Conservation (phyloP, 2,888 invertebrate species). For the Papilio elwesi region DNA sequence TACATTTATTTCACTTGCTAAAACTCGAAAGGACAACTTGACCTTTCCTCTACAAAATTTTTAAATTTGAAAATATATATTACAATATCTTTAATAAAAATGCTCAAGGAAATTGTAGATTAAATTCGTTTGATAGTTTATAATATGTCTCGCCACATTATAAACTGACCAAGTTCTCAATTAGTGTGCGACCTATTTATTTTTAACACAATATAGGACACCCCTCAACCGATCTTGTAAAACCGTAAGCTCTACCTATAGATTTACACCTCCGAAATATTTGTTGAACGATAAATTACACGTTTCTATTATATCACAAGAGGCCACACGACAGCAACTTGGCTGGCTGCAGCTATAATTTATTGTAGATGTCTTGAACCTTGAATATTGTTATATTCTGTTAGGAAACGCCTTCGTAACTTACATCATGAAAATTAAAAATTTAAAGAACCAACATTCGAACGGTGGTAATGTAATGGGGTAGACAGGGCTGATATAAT, state of each 20-base stretch:
- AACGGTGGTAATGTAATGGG: too few species aligned
- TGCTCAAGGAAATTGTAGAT: too few species aligned
- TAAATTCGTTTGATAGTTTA: too few species aligned
- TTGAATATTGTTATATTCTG: slow-evolving; percentile 8
- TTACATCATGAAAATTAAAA: not conserved
- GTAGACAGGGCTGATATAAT: too few species aligned
- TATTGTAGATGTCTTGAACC: slow-evolving; percentile 27
- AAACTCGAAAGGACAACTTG: not conserved
- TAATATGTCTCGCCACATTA: too few species aligned
- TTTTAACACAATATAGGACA: not conserved
- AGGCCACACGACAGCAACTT: slow-evolving; percentile 27
- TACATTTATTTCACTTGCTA: not conserved
- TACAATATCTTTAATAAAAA: too few species aligned
- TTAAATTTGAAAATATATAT: too few species aligned
- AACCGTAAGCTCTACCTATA: not conserved
- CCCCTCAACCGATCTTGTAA: not conserved
- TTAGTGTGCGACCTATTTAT: too few species aligned
- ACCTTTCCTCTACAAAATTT: too few species aligned
- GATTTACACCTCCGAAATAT: slow-evolving; percentile 11
- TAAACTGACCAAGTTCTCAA: too few species aligned
- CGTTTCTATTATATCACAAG: slow-evolving; percentile 23
- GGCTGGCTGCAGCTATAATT: slow-evolving; percentile 30
- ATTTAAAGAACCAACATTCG: too few species aligned
- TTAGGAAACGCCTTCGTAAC: not conserved
- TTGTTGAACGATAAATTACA: slow-evolving; percentile 31